Percentiles rank a stretch among this genome's conserved stretches.
These are phyloP conservation scores for Tigriopus japonicus DNA, from an alignment of 1,140 invertebrate genomes.

Conservation along the genomic window DNA sequence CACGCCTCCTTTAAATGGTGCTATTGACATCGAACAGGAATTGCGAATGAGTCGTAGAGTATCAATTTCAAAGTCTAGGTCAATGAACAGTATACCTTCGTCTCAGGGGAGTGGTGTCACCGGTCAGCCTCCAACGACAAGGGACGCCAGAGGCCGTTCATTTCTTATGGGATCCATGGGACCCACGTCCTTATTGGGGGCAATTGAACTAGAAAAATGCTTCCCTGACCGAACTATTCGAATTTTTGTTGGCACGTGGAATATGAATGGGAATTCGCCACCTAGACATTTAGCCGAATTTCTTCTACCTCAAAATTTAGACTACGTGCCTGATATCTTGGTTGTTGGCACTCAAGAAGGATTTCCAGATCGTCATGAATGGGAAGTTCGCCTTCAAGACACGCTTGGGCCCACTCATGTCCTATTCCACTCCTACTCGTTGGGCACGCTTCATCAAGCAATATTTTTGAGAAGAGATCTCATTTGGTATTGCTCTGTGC, in stretches of 20 bases:
- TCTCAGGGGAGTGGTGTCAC: not conserved
- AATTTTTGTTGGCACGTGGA: slow-evolving; percentile 85
- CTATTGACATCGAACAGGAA: not conserved
- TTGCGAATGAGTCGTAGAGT: not conserved
- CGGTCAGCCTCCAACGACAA: not conserved
- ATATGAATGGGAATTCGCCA: slow-evolving; percentile 62
- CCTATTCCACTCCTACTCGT: slow-evolving; percentile 51
- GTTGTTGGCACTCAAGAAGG: slow-evolving; percentile 84
- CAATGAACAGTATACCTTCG: not conserved
- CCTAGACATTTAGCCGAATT: slow-evolving; percentile 57
- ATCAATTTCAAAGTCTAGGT: not conserved
- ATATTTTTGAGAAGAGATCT: slow-evolving; percentile 71
- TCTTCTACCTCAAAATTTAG: slow-evolving; percentile 56
- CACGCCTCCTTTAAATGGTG: not conserved
- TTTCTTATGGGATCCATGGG: slow-evolving; percentile 10
- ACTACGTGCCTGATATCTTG: slow-evolving; percentile 72
- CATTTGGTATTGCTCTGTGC: slow-evolving; percentile 67
- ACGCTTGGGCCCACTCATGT: slow-evolving; percentile 76
- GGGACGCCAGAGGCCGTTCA: slow-evolving; percentile 2
- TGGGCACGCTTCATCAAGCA: slow-evolving; percentile 66
- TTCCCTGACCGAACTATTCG: slow-evolving; percentile 62
- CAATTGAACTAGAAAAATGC: slow-evolving; percentile 59
- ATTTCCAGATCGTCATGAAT: slow-evolving; percentile 47
- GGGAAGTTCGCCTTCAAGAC: slow-evolving; percentile 68
- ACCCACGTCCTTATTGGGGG: slow-evolving; percentile 39